A percentile compares a stretch with the other conserved stretches of the same genome.
phyloP scores from a whole-genome alignment of 2,797 vertebrate genomes.

The Leptoclinus maculatus region DNA sequence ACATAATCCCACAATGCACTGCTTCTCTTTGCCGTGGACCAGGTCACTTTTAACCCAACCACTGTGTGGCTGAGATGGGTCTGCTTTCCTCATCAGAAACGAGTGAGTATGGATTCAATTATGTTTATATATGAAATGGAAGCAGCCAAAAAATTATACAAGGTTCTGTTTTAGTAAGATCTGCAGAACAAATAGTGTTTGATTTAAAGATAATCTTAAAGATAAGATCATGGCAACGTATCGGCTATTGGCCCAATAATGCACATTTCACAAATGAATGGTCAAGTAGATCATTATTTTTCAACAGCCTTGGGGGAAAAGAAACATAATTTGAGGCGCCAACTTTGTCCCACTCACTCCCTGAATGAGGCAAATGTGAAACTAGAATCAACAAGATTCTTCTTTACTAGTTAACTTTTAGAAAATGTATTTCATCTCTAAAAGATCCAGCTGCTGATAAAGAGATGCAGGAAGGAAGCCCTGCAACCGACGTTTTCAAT shows the following conservation, averaged over 20 bases:
- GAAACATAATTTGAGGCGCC: neutral
- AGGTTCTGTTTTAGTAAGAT: neutral
- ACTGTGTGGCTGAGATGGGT: neutral
- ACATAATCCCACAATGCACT: slow-evolving; percentile 11
- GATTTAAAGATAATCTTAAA: neutral
- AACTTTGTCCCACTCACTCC: neutral
- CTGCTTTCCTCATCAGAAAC: slow-evolving; percentile 44
- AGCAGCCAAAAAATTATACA: slow-evolving; percentile 15
- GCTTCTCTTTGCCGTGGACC: slow-evolving; percentile 2
- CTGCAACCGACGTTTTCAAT: neutral
- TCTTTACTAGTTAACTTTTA: neutral
- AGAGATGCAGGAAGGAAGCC: neutral
- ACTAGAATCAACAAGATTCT: neutral
- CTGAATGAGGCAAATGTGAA: neutral
- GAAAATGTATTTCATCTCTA: neutral
- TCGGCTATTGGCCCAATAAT: neutral
- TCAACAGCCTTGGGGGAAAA: neutral
- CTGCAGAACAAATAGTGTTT: neutral
- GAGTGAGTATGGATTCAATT: slow-evolving; percentile 24
- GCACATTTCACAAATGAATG: neutral
- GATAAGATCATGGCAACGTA: neutral
- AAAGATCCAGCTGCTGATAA: neutral
- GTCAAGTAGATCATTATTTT: neutral
- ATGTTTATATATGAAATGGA: slow-evolving; percentile 28
- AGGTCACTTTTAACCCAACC: slow-evolving; percentile 40